Base-by-base conservation (phyloP, 35 echinoderm and acorn worm species). In the Eucidaris tribuloides region DNA sequence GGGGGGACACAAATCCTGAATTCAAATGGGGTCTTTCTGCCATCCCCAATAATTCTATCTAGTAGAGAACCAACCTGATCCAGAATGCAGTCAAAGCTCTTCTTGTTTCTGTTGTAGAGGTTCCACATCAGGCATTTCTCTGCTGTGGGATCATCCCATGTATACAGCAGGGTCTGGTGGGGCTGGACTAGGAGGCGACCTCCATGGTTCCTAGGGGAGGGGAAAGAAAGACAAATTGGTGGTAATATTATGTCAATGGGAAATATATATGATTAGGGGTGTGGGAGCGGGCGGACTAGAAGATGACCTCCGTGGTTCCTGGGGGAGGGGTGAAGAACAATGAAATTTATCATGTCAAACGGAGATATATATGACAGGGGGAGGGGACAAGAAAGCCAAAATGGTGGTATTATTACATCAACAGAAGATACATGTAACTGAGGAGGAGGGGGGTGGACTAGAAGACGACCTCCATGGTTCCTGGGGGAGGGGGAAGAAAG, bases 81-180 rank as follows among this genome's bases (percentile, higher is more conserved):
- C 11, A 92, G 85, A 13, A 82, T 37, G 41, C 90, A 92, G 3
- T 92, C 81, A 41, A 97, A 92, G 72, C 90, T 93, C 41, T 88
- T 92, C 81, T 97, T 97, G 44, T 97, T 97, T 60, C 94, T 92
- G 77, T 97, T 97, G 62, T 97, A 97, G 1, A 97, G 89, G 46
- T 97, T 97, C 94, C 94, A 97, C 33, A 81, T 81, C 2, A 97
- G 77, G 2, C 62, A 27, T 56, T 86, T 86, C 39, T 92, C 94
- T 62, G 90, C 82, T 30, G 90, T 92, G 2, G 94, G 94, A 33
- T 97, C 94, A 85, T 97, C 94, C 94, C 94, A 97, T 15, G 94
- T 97, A 25, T 92, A 89, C 55, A 97, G 58, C 76, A 97, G 74
- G 28, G 78, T 92, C 61, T 92, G 84, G 82, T 89, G 86, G n/a